phyloP scores from a whole-genome alignment of 2,888 invertebrate species.

The Acleris literana region DNA sequence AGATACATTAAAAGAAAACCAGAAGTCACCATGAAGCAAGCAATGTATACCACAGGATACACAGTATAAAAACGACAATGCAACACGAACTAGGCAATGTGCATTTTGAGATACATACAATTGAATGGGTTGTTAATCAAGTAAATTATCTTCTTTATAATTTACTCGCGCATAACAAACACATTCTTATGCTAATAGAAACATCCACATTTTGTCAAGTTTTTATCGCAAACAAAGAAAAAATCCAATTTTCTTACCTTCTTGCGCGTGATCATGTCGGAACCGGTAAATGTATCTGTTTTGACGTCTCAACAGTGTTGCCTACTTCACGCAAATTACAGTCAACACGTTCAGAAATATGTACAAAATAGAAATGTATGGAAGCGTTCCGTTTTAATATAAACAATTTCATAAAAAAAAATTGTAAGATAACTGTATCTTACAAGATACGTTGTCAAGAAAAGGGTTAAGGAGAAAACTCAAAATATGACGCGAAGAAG shows the following conservation, averaged over 20 bases:
- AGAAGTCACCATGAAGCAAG: conserved; percentile 1
- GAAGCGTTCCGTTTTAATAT: conserved; percentile 3
- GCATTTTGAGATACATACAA: conserved; percentile 11
- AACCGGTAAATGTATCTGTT: neutral
- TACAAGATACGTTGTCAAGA: conserved; percentile 4
- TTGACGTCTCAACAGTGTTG: conserved; percentile 7
- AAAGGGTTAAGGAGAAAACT: neutral
- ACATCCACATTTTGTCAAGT: neutral
- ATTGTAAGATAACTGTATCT: conserved; percentile 10
- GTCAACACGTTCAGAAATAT: conserved; percentile 15
- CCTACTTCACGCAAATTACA: neutral
- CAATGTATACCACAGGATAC: neutral
- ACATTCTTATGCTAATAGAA: neutral
- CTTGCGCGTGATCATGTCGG: conserved; percentile 15
- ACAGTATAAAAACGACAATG: neutral
- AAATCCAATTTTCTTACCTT: conserved; percentile 6
- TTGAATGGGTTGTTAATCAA: neutral
- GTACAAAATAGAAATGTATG: neutral
- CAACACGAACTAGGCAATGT: conserved; percentile 12
- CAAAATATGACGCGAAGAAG: too few relatives aligned
- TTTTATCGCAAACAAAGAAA: neutral
- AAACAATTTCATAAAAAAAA: neutral
- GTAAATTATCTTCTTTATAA: neutral
- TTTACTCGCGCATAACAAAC: neutral
- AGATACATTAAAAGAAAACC: neutral